phyloP scores from a whole-genome alignment of 2,797 vertebrate species.

The Pithecia hirsuta region DNA sequence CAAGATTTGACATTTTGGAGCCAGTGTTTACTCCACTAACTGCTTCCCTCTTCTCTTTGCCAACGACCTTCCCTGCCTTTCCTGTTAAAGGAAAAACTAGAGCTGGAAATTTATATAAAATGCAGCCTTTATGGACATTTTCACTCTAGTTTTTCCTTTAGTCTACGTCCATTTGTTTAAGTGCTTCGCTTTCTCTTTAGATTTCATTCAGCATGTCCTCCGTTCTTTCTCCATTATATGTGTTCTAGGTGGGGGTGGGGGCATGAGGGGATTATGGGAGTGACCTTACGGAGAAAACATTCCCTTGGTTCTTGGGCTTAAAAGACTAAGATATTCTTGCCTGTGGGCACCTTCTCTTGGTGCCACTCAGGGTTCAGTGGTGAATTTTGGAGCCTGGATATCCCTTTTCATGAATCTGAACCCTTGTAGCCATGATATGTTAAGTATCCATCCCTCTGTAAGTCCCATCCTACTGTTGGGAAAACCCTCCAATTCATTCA shows the following conservation, averaged over 20 bases:
- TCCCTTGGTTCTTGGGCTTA: background rate
- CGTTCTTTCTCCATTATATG: background rate
- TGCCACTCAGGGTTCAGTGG: fast-evolving
- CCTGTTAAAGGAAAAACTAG: background rate
- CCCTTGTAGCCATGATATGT: too few species aligned
- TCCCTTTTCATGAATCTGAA: background rate
- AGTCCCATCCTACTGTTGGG: background rate
- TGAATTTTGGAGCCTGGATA: background rate
- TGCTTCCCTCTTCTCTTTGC: background rate
- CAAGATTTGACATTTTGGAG: background rate
- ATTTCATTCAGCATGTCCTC: background rate
- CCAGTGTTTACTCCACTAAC: background rate
- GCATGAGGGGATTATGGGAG: background rate
- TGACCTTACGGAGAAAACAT: background rate
- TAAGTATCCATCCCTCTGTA: background rate
- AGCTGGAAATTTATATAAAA: background rate
- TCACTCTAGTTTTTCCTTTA: background rate
- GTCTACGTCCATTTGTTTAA: background rate
- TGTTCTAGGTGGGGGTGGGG: background rate
- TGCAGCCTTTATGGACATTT: background rate
- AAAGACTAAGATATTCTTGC: background rate
- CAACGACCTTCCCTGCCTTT: background rate
- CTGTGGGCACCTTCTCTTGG: background rate
- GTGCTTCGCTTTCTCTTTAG: background rate
- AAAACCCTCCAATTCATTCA: background rate